Conservation (phyloP, 2,888 invertebrate species). For the Nephrotoma appendiculata region DNA sequence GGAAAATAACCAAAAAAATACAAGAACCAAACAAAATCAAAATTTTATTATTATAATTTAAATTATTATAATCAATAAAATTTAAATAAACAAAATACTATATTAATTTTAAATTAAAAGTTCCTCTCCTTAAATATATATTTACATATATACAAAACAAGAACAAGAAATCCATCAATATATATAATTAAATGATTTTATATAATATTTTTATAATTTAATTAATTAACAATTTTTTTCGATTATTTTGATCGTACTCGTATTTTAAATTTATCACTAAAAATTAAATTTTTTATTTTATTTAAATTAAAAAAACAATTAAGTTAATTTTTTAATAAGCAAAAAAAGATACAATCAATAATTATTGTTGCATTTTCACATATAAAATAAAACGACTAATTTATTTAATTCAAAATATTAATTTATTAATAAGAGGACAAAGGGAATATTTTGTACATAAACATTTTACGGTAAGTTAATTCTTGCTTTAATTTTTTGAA, state of each 20-base stretch:
- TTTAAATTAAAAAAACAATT: neutral
- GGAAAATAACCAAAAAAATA: neutral
- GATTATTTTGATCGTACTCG: neutral
- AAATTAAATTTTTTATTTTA: neutral
- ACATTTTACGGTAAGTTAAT: neutral
- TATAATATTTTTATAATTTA: neutral
- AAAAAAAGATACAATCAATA: neutral
- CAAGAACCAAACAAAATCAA: neutral
- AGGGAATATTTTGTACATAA: no score
- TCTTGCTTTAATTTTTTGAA: no score
- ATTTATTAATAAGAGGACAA: neutral
- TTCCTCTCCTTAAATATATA: neutral
- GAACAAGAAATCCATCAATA: neutral
- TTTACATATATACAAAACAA: neutral
- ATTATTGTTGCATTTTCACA: neutral
- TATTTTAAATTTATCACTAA: neutral
- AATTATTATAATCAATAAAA: neutral
- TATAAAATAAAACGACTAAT: neutral
- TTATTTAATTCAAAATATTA: neutral
- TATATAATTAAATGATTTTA: neutral
- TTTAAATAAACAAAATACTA: neutral
- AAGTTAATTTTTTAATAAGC: neutral
- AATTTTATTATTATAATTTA: neutral
- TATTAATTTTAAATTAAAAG: neutral
- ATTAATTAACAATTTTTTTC: neutral